Conservation (phyloP, 2,797 vertebrate species). For the Clarias laeviceps region DNA sequence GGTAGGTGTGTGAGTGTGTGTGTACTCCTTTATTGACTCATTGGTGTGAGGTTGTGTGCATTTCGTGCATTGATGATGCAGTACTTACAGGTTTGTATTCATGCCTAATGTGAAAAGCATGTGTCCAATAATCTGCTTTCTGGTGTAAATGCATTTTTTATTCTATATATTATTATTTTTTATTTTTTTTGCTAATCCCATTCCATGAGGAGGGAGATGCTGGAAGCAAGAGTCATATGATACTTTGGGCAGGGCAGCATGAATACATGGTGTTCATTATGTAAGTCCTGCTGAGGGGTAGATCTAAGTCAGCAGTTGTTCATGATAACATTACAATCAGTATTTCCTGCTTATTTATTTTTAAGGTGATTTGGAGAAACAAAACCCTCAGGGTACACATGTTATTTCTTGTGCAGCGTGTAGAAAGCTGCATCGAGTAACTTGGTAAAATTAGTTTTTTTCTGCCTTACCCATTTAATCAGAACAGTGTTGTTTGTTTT, state of each 20-base stretch:
- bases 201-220: slow-evolving; percentile 13
- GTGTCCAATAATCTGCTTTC: neutral
- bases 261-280: slow-evolving; percentile 36
- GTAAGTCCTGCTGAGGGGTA: neutral
- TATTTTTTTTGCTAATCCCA: slow-evolving; percentile 6
- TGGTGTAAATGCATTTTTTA: neutral
- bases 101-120: neutral
- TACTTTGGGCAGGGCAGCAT: slow-evolving; percentile 45
- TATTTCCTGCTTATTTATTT: neutral
- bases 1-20: slow-evolving; percentile 46
- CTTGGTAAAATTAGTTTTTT: neutral
- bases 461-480: neutral
- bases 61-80: slow-evolving; percentile 29
- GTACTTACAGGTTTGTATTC: slow-evolving; percentile 16
- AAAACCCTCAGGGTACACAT: neutral
- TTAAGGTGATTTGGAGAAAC: neutral
- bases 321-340: neutral
- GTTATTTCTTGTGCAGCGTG: neutral
- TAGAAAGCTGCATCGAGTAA: neutral
- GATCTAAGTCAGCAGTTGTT: slow-evolving; percentile 14
- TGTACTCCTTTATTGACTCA: neutral
- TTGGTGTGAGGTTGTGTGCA: slow-evolving; percentile 11
- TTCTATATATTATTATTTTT: neutral
- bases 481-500: slow-evolving; percentile 13
- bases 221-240: slow-evolving; percentile 59